These are phyloP conservation scores for Mellivora capensis DNA, from an alignment of 2,113 vertebrate genomes.

Conservation along the genomic window DNA sequence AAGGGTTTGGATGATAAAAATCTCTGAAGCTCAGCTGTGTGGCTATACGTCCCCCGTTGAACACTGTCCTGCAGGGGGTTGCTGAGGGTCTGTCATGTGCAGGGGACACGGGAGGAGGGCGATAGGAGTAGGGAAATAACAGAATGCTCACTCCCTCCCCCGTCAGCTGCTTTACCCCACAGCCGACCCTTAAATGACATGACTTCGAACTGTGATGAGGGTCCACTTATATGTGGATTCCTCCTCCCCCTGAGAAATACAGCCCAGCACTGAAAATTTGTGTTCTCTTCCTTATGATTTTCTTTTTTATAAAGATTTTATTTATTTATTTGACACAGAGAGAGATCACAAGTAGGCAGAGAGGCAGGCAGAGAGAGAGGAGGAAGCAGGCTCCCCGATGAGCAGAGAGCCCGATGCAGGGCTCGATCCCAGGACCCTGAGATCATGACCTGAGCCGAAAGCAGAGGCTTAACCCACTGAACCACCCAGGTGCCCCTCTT, in stretches of 20 bases:
- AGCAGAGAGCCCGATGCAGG: too few relatives aligned
- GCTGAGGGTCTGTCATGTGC: background rate
- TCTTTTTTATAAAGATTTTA: too few relatives aligned
- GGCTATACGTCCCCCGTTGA: background rate
- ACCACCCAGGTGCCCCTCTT: too few relatives aligned
- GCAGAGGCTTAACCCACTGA: too few relatives aligned
- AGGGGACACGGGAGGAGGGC: background rate
- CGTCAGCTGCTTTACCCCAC: fast-evolving
- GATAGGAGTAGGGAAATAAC: background rate
- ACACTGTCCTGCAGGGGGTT: background rate
- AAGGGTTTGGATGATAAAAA: background rate
- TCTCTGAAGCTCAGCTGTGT: background rate
- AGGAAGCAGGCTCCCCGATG: too few relatives aligned
- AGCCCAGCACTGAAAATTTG: background rate
- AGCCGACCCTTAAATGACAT: background rate
- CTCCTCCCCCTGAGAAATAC: background rate
- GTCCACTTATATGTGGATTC: background rate
- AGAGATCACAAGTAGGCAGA: too few relatives aligned
- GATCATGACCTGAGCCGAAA: too few relatives aligned
- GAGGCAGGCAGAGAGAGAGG: too few relatives aligned
- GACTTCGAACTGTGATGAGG: background rate
- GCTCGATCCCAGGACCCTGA: too few relatives aligned
- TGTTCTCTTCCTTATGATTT: background rate
- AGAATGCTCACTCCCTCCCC: background rate
- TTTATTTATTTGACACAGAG: too few relatives aligned